These are phyloP conservation scores for Agrotis exclamationis DNA, from an alignment of 2,888 invertebrate species.

Conservation along the genomic window DNA sequence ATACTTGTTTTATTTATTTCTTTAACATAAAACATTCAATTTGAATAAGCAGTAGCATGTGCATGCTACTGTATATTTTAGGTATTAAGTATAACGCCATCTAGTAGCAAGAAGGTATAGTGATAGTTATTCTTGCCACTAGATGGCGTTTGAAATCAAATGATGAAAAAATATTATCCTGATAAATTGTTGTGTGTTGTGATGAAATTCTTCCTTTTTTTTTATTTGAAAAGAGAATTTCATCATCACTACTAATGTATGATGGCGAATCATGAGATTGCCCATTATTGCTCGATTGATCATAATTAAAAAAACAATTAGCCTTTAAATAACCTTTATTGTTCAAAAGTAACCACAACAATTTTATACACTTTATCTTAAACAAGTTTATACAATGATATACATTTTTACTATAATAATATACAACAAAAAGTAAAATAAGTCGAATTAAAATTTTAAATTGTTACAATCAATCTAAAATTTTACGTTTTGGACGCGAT, in stretches of 20 bases:
- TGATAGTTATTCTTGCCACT: too few relatives aligned
- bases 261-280: too few relatives aligned
- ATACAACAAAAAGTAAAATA: conserved; percentile 49
- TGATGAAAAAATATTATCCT: too few relatives aligned
- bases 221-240: too few relatives aligned
- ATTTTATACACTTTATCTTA: conserved; percentile 69
- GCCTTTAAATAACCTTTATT: conserved; percentile 77
- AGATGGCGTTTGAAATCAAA: too few relatives aligned
- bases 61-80: too few relatives aligned
- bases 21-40: too few relatives aligned
- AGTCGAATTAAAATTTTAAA: conserved; percentile 61
- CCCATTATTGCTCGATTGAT: too few relatives aligned
- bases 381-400: conserved; percentile 76
- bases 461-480: conserved; percentile 64
- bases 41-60: too few relatives aligned
- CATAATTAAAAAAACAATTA: conserved; percentile 9
- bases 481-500: conserved; percentile 83
- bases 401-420: conserved; percentile 70
- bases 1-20: not conserved
- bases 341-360: conserved; percentile 69
- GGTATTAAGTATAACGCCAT: not conserved
- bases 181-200: too few relatives aligned
- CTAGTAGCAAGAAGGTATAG: not conserved
- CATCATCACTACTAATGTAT: too few relatives aligned
- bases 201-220: too few relatives aligned